phyloP scores from a whole-genome alignment of 2,797 vertebrate genomes.

The Sebastes trivittatus region DNA sequence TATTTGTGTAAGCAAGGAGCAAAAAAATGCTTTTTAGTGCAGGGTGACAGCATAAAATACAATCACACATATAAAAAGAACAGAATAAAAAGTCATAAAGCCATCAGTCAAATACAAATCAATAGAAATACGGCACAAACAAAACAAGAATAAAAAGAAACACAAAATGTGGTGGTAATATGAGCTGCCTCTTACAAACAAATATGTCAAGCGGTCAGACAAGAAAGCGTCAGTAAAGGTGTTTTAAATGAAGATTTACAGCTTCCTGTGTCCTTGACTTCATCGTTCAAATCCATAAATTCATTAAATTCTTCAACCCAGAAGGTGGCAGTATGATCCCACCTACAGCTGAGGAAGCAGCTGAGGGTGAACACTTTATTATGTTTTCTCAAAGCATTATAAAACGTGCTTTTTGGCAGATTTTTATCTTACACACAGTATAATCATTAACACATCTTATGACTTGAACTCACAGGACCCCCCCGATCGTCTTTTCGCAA shows the following conservation, averaged over 20 bases:
- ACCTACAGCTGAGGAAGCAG: neutral
- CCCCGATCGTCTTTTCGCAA: neutral
- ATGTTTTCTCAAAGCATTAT: neutral
- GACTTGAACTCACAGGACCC: neutral
- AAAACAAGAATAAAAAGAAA: neutral
- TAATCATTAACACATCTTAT: neutral
- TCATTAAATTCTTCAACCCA: conserved; percentile 42
- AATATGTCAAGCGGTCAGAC: neutral
- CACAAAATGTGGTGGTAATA: neutral
- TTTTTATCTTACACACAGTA: neutral
- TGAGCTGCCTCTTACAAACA: neutral
- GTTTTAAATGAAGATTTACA: neutral
- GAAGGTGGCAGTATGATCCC: conserved; percentile 57
- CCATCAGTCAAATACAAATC: too few relatives aligned
- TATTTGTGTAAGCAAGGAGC: neutral
- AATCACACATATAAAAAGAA: neutral
- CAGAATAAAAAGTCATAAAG: neutral
- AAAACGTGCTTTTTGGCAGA: neutral
- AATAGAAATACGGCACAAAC: neutral
- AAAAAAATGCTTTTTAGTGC: neutral
- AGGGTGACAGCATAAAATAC: neutral
- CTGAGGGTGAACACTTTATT: neutral
- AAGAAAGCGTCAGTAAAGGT: neutral
- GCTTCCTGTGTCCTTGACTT: neutral
- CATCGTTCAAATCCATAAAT: neutral